A percentile compares a stretch with the other conserved stretches of the same genome.
Evolutionary conservation across 2,113 vertebrate genomes (phyloP).

Genomic region (Odontophorus gujanensis): DNA sequence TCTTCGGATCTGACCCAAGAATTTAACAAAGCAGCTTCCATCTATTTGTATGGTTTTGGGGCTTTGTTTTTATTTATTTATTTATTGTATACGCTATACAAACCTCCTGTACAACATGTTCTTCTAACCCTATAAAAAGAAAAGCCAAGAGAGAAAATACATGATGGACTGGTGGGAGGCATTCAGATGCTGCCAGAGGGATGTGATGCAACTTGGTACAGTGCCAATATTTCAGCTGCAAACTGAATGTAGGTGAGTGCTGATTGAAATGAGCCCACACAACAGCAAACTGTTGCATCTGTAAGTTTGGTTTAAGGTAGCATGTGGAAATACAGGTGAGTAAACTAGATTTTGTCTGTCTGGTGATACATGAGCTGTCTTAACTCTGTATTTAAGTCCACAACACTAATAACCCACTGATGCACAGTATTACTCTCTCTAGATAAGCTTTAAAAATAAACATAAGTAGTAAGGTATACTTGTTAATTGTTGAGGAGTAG

Average conservation of each 20-base stretch:
- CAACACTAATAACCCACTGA: neutral
- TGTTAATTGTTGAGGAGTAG: neutral
- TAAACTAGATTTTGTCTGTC: neutral
- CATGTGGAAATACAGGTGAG: slow-evolving; percentile 14
- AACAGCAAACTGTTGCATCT: neutral
- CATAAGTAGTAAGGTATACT: no score
- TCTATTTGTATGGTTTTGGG: neutral
- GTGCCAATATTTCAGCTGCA: neutral
- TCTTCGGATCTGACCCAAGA: neutral
- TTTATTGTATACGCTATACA: neutral
- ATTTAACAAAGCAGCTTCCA: slow-evolving; percentile 27
- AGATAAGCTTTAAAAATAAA: neutral
- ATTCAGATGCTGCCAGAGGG: slow-evolving; percentile 19
- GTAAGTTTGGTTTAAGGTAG: neutral
- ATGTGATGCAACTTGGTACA: neutral
- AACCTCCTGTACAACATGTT: slow-evolving; percentile 48
- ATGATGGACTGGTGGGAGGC: slow-evolving; percentile 1
- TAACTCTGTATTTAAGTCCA: neutral
- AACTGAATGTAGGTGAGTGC: slow-evolving; percentile 41
- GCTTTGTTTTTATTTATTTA: neutral
- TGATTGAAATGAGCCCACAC: neutral
- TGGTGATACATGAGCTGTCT: neutral
- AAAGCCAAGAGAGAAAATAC: slow-evolving; percentile 25
- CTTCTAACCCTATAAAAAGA: slow-evolving; percentile 9
- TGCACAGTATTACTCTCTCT: accelerated